A percentile compares a stretch with the other conserved stretches of the same genome.
These are phyloP conservation scores for Zootermopsis nevadensis DNA, from an alignment of 2,888 invertebrate genomes.

Conservation along the genomic window DNA sequence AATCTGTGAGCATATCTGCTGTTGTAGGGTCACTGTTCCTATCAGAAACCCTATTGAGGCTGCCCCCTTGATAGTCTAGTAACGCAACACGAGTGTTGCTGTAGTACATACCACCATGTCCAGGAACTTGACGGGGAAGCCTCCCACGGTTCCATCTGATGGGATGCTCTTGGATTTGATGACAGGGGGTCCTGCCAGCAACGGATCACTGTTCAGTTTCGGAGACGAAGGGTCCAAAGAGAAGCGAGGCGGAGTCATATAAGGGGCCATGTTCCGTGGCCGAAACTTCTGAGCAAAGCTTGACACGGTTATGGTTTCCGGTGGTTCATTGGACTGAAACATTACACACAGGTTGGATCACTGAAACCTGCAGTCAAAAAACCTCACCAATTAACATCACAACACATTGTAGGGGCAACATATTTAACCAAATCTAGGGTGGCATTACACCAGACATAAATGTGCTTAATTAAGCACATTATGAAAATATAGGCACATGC, in stretches of 20 bases:
- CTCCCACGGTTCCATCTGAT: slow-evolving; percentile 68
- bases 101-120: slow-evolving; percentile 74
- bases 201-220: slow-evolving; percentile 74
- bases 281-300: slow-evolving; percentile 85
- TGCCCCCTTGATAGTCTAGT: background rate
- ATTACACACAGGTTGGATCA: background rate
- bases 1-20: too few species aligned
- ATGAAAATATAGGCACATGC: too few species aligned
- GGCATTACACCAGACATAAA: too few species aligned
- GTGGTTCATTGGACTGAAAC: slow-evolving; percentile 82
- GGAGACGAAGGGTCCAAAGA: slow-evolving; percentile 61
- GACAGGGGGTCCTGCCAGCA: slow-evolving; percentile 69
- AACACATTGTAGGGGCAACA: too few species aligned
- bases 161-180: slow-evolving; percentile 57
- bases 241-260: slow-evolving; percentile 58
- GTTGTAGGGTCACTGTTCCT: too few species aligned
- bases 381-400: too few species aligned
- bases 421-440: too few species aligned
- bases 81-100: background rate
- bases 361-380: too few species aligned
- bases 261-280: slow-evolving; percentile 72
- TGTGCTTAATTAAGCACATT: too few species aligned
- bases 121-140: slow-evolving; percentile 85
- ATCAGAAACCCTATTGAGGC: too few species aligned
- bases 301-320: slow-evolving; percentile 88